Conservation (phyloP, 2,888 invertebrate species). For the Acanthosepion pharaonis region DNA sequence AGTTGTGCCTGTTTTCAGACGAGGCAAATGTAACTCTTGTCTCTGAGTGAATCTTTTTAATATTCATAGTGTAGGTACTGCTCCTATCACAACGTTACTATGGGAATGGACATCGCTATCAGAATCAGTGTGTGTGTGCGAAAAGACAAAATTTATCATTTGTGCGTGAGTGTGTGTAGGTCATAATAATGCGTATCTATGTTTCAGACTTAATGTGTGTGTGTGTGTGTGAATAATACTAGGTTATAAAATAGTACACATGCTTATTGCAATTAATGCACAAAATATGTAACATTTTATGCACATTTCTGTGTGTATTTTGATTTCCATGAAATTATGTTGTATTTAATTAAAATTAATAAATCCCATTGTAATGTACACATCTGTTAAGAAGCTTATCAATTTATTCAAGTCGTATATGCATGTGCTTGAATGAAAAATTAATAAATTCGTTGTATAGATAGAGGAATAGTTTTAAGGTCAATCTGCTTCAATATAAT, state of each 20-base stretch:
- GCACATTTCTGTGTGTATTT: too few relatives aligned
- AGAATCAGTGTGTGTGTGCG: not conserved
- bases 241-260: not conserved
- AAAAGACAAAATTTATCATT: not conserved
- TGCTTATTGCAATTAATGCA: not conserved
- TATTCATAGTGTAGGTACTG: not conserved
- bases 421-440: too few relatives aligned
- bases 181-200: not conserved
- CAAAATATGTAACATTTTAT: too few relatives aligned
- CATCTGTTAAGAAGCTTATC: too few relatives aligned
- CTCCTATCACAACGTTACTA: slow-evolving; percentile 20
- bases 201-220: not conserved
- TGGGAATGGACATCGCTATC: not conserved
- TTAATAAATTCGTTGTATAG: too few relatives aligned
- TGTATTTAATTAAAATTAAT: too few relatives aligned
- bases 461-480: too few relatives aligned
- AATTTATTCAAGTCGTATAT: too few relatives aligned
- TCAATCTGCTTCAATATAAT: too few relatives aligned
- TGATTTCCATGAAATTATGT: too few relatives aligned
- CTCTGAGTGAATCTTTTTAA: not conserved
- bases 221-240: not conserved
- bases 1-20: not conserved
- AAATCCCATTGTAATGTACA: too few relatives aligned
- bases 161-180: not conserved
- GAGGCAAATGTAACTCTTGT: slow-evolving; percentile 17